Base-by-base conservation (phyloP, 1,140 invertebrate genomes). In the Hesperophylax magnus region DNA sequence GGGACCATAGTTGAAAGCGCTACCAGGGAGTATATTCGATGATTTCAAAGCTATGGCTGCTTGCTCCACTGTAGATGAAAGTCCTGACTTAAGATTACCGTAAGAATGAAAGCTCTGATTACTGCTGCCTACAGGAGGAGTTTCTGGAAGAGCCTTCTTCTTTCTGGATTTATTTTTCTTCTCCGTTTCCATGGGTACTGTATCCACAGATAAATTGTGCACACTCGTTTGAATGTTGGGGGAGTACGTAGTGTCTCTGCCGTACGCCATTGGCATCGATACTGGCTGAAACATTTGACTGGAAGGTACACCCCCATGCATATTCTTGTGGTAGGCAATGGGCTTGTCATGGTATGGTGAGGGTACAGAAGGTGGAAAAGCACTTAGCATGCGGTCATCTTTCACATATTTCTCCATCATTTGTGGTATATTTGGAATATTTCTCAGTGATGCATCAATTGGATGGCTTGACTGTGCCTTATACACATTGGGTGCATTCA, bases 1-100 rank as follows among this genome's bases (percentile, higher is more conserved):
- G 8, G 92, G 90, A 27, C 92, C 93, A 85, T 94, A 94, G 84
- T 94, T 94, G 79, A 94, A 94, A 77, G 93, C 93, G 86, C 93
- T 93, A 22, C 92, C 91, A 0, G 93, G 92, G 69, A 94, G 93
- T 83, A 93, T 92, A 81, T 90, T 92, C 0, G 91, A 86, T 52
- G 92, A 92, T 79, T 92, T 93, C 17, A 91, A 84, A 8, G 91
- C 90, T 31, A 92, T 90, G 11, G 91, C 89, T 15, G 90, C 86
- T 60, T 91, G 88, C 85, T 93, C 93, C 2, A 89, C 85, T 2
- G 91, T 87, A 18, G 86, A 84, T n/a, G 86, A 84, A 80, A 87
- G 85, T 67, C 87, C 20, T 3, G 76, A 18, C 67, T 83, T 83
- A n/a, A 75, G 63, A 15, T 67, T 27, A 8, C 22, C 54, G 31